A percentile compares a stretch with the other conserved stretches of the same genome.
Conservation (phyloP, 2,113 vertebrate genomes). For the Acrocephalus kingi region DNA sequence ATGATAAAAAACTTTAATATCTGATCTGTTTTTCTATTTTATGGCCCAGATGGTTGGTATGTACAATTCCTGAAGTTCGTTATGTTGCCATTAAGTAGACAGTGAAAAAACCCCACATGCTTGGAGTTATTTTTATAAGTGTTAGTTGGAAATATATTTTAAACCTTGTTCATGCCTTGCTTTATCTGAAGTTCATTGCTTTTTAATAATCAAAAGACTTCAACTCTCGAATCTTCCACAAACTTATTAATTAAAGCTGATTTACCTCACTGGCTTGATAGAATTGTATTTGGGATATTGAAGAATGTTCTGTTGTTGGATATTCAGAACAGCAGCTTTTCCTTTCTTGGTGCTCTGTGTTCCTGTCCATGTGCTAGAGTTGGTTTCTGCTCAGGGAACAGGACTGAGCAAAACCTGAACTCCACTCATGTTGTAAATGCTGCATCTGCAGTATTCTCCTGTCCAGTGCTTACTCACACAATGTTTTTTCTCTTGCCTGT, state of each 20-base stretch:
- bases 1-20: not conserved
- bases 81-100: not conserved
- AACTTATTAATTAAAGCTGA: not conserved
- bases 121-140: not conserved
- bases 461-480: not conserved
- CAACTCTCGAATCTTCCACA: not conserved
- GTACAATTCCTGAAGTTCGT: not conserved
- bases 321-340: not conserved
- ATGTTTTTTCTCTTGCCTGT: not conserved
- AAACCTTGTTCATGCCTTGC: not conserved
- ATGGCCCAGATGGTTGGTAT: not conserved
- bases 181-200: not conserved
- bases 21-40: not conserved
- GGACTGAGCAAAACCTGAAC: not conserved
- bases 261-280: not conserved
- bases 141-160: not conserved
- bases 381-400: not conserved
- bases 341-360: not conserved
- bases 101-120: not conserved
- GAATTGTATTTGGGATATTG: not conserved
- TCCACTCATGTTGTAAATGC: not conserved
- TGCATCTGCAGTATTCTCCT: not conserved
- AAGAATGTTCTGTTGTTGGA: not conserved
- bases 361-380: not conserved
- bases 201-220: not conserved